Evolutionary conservation across 2,888 invertebrate species (phyloP), one percentile per base, ranked within the genome.

Genomic region (Ormyrus rosae): DNA sequence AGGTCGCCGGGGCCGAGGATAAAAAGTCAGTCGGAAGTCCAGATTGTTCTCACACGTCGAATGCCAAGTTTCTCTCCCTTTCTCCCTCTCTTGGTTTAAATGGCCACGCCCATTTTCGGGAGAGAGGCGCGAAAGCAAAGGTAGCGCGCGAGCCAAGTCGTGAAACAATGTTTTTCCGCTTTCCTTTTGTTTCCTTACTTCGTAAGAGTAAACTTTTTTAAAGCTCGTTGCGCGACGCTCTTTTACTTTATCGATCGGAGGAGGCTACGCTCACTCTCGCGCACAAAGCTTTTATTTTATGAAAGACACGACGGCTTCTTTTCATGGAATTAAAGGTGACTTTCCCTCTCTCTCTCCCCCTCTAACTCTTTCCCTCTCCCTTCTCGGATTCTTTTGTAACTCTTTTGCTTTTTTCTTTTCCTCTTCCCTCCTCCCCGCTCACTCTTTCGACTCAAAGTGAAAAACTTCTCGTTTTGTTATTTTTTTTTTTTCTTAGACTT

Each of bases 161-260:
- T 74, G 79, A 79, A 79, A 80, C 74, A 80, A 80, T 70, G 74
- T 80, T 80, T 80, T 80, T 67, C 69, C 74, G 60, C 70, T 73
- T 68, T 71, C 67, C 67, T 73, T 78, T 78, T 78, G 72, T 78
- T 78, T 73, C 51, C 78, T 78, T 78, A 78, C 73, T 73, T 78
- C 68, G 78, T 72, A 67, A 80, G 65, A 74, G 74, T 74, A 80
- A 80, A 80, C 70, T 80, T 80, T 75, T 79, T 80, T 74, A 70
- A 75, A 69, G 70, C 70, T 70, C 74, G 79, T 80, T 75, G 75
- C 80, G 60, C 75, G 75, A 80, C 61, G 80, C 68, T 80, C 71
- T 76, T 80, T 80, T 80, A 80, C 74, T 69, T 76, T 80, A 80
- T 80, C 72, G 76, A 80, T 80, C 74, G 55, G 34, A 34, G 34